Percentiles rank a stretch among this genome's conserved stretches.
phyloP scores from a whole-genome alignment of 2,113 vertebrate species.

The Chaetodon trifascialis region DNA sequence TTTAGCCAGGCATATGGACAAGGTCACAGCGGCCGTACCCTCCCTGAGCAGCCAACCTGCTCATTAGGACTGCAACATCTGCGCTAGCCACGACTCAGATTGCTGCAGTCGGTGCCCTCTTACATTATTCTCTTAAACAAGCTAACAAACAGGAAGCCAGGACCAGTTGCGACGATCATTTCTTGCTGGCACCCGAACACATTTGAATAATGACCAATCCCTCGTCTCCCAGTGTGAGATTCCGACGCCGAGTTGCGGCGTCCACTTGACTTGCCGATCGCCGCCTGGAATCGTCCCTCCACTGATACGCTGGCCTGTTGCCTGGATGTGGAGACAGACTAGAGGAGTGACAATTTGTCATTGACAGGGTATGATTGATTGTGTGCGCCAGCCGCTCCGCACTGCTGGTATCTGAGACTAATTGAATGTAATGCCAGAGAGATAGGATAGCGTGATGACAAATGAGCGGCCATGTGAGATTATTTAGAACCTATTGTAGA shows the following conservation, averaged over 20 bases:
- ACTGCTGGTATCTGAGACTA: slow-evolving; percentile 72
- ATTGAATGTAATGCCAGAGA: slow-evolving; percentile 74
- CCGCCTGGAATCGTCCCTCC: slow-evolving; percentile 4
- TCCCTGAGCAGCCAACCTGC: slow-evolving; percentile 63
- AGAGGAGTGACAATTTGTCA: slow-evolving; percentile 62
- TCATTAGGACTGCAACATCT: slow-evolving; percentile 68
- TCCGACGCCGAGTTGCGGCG: slow-evolving; percentile 23
- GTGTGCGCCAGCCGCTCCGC: slow-evolving; percentile 39
- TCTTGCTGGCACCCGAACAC: neutral
- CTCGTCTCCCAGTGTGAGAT: slow-evolving; percentile 17
- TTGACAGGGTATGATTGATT: slow-evolving; percentile 75
- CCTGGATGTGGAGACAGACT: slow-evolving; percentile 41
- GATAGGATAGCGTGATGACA: slow-evolving; percentile 59
- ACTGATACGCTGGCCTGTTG: slow-evolving; percentile 44
- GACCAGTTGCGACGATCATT: neutral
- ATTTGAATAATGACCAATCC: slow-evolving; percentile 17
- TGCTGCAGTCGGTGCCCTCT: slow-evolving; percentile 9
- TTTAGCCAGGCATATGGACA: slow-evolving; percentile 49
- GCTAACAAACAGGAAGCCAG: neutral
- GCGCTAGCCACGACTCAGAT: slow-evolving; percentile 49
- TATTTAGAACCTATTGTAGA: slow-evolving; percentile 60
- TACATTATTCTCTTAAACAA: slow-evolving; percentile 30
- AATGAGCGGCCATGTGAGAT: slow-evolving; percentile 62
- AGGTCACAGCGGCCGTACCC: slow-evolving; percentile 61
- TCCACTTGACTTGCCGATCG: slow-evolving; percentile 42